Evolutionary conservation across 2,113 vertebrate species (phyloP).

Genomic region (Thinocorus orbignyianus): DNA sequence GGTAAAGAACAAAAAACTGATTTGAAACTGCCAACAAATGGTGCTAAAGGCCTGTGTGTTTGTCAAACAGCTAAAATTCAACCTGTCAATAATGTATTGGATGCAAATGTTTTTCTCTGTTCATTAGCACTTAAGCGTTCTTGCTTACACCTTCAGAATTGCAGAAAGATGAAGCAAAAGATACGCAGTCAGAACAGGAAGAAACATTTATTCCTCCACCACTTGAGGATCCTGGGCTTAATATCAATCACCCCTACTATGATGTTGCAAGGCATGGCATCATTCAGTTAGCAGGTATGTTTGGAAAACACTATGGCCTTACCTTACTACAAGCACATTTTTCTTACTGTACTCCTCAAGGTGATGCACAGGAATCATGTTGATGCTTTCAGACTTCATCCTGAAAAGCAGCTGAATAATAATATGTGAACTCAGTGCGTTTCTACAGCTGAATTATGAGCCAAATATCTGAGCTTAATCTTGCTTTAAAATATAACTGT

Average conservation of each 20-base stretch:
- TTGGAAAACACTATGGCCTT: not conserved
- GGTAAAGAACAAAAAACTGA: not conserved
- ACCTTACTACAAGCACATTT: not conserved
- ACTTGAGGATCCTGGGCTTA: slow-evolving; percentile 33
- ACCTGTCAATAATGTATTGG: not conserved
- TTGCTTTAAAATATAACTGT: not conserved
- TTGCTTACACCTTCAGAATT: slow-evolving; percentile 64
- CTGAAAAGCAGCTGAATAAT: not conserved
- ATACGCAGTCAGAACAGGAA: not conserved
- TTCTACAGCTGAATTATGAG: not conserved
- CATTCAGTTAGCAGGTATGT: slow-evolving; percentile 84
- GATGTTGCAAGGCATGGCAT: slow-evolving; percentile 88
- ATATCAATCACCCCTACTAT: slow-evolving; percentile 80
- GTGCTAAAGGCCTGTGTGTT: not conserved
- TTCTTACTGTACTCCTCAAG: not conserved
- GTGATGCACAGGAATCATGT: not conserved
- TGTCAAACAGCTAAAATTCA: not conserved
- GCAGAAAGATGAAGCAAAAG: slow-evolving; percentile 72
- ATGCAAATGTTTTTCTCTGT: not conserved
- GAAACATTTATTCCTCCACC: not conserved
- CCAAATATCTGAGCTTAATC: not conserved
- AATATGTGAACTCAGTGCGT: not conserved
- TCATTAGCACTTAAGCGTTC: not conserved
- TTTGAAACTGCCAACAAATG: not conserved
- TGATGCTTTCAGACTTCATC: not conserved